Percentiles rank a stretch among this genome's conserved stretches.
Evolutionary conservation across 2,888 invertebrate species (phyloP).

Genomic region (Lasioglossum pauxillum): DNA sequence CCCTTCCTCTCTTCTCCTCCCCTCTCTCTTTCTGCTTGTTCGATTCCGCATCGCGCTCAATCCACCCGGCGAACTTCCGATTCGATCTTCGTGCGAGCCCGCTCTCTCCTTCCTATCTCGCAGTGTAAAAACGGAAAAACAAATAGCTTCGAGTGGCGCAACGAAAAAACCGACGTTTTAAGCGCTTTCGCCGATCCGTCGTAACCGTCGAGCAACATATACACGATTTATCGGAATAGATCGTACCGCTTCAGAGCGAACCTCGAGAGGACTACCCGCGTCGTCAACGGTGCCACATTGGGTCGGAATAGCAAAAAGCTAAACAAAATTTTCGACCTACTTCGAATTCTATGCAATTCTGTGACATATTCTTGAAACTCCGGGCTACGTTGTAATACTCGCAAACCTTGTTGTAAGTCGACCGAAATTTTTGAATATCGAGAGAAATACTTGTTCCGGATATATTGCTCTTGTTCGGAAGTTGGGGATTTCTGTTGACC

Average conservation of each 20-base stretch:
- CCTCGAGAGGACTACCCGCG: not conserved
- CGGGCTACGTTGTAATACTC: not conserved
- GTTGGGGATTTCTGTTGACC: not conserved
- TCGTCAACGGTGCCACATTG: not conserved
- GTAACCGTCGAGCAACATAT: constrained; percentile 11
- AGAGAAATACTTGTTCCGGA: not conserved
- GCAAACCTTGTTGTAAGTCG: not conserved
- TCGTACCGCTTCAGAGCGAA: not conserved
- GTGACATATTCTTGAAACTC: not conserved
- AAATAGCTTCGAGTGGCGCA: constrained; percentile 1
- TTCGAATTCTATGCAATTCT: not conserved
- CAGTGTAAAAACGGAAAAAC: not conserved
- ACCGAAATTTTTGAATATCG: not conserved
- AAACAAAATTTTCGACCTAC: not conserved
- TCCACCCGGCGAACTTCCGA: not conserved
- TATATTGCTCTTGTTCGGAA: not conserved
- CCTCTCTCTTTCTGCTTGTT: not conserved
- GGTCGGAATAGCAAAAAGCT: not conserved
- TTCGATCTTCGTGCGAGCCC: not conserved
- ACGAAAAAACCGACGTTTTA: not conserved
- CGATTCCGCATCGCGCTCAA: not conserved
- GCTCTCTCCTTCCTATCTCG: not conserved
- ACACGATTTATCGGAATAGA: not conserved
- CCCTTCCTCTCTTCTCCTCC: not conserved
- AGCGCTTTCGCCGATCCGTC: not conserved